A percentile compares a stretch with the other conserved stretches of the same genome.
These are phyloP conservation scores for Syndactyla subalaris DNA, from an alignment of 2,797 vertebrate species.

Conservation along the genomic window DNA sequence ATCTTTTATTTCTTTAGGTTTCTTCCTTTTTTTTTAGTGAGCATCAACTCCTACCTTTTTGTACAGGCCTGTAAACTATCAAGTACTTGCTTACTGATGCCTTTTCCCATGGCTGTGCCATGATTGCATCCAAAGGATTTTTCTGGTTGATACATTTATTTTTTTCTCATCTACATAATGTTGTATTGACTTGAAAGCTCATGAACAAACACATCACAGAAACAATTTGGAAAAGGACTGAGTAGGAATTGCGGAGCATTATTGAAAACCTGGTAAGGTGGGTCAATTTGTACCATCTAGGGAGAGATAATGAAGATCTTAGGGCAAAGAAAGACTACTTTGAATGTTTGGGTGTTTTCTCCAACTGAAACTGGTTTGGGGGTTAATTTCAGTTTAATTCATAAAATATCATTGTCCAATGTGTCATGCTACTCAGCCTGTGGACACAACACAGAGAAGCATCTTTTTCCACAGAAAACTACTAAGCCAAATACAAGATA, in stretches of 20 bases:
- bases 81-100: neutral
- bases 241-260: neutral
- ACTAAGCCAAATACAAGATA: neutral
- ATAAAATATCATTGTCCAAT: neutral
- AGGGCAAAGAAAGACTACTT: neutral
- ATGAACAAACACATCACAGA: neutral
- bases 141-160: neutral
- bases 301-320: neutral
- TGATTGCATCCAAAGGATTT: neutral
- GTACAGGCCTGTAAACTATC: neutral
- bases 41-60: neutral
- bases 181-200: neutral
- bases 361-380: accelerated
- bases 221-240: neutral
- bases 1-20: neutral
- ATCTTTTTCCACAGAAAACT: neutral
- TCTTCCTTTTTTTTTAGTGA: neutral
- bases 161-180: neutral
- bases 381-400: neutral
- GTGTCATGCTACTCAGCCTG: neutral
- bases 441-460: neutral
- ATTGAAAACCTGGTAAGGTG: neutral
- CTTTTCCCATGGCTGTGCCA: neutral
- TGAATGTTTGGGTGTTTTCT: neutral
- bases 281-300: neutral